A percentile compares a stretch with the other conserved stretches of the same genome.
phyloP scores from a whole-genome alignment of 2,888 invertebrate species.

The Allophyes oxyacanthae region DNA sequence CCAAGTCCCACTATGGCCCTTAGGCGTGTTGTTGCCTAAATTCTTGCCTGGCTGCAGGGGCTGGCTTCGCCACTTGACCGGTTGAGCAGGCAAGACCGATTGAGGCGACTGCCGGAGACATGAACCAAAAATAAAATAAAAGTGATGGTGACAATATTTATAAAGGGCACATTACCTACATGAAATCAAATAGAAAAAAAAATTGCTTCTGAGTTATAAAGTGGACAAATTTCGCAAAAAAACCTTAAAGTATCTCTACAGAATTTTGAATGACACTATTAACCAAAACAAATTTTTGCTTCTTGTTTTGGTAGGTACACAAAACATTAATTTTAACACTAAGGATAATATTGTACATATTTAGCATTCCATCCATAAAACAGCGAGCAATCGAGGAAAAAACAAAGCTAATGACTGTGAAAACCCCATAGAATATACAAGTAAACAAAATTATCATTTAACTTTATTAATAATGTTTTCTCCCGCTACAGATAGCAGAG shows the following conservation, averaged over 20 bases:
- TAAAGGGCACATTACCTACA: too few relatives aligned
- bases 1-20: too few relatives aligned
- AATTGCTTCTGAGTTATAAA: too few relatives aligned
- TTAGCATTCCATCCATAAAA: constrained; percentile 24
- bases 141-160: too few relatives aligned
- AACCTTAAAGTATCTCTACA: not conserved
- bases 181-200: too few relatives aligned
- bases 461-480: constrained; percentile 23
- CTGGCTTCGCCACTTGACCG: too few relatives aligned
- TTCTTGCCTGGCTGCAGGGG: too few relatives aligned
- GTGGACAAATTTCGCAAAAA: too few relatives aligned
- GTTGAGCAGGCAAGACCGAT: too few relatives aligned
- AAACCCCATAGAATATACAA: constrained; percentile 37
- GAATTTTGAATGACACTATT: not conserved
- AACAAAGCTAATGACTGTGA: constrained; percentile 45
- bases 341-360: constrained; percentile 36
- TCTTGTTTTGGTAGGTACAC: not conserved
- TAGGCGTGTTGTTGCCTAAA: too few relatives aligned
- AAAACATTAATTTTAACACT: not conserved
- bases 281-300: not conserved
- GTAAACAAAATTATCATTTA: constrained; percentile 40
- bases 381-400: constrained; percentile 37
- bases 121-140: too few relatives aligned
- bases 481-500: constrained; percentile 1
- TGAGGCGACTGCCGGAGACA: too few relatives aligned